Conservation (phyloP, 1,140 invertebrate species). For the Diabrotica undecimpunctata region DNA sequence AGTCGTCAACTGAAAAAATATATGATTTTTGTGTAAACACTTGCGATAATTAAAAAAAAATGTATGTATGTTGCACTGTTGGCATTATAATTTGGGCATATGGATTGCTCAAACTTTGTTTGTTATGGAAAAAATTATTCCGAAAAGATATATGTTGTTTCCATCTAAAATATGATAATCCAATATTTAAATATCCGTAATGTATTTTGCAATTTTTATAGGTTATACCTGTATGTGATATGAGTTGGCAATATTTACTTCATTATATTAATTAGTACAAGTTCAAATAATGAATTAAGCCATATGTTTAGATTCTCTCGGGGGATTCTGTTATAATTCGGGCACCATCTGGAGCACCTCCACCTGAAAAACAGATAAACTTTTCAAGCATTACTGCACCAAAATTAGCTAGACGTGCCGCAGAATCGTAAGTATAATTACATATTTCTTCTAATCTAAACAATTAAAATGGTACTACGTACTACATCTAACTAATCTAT, state of each 20-base stretch:
- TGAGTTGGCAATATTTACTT: conserved; percentile 18
- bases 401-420: conserved; percentile 77
- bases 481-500: background rate
- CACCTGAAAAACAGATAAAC: conserved; percentile 85
- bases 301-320: conserved; percentile 70
- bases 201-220: conserved; percentile 8
- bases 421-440: conserved; percentile 52
- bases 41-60: conserved; percentile 4
- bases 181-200: conserved; percentile 21
- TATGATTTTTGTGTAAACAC: conserved; percentile 9
- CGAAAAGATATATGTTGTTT: background rate
- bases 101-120: conserved; percentile 14
- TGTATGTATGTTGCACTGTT: conserved; percentile 30
- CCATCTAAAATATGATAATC: conserved; percentile 10
- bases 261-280: conserved; percentile 26
- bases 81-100: conserved; percentile 29
- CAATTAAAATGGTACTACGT: background rate
- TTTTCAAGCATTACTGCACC: conserved; percentile 90
- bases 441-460: background rate
- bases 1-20: background rate
- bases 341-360: conserved; percentile 76
- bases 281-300: conserved; percentile 31
- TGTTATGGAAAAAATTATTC: background rate
- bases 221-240: conserved; percentile 8
- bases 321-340: conserved; percentile 87